Evolutionary conservation across 2,113 vertebrate species (phyloP), one percentile per base, ranked within the genome.

Genomic region (Boleophthalmus pectinirostris): DNA sequence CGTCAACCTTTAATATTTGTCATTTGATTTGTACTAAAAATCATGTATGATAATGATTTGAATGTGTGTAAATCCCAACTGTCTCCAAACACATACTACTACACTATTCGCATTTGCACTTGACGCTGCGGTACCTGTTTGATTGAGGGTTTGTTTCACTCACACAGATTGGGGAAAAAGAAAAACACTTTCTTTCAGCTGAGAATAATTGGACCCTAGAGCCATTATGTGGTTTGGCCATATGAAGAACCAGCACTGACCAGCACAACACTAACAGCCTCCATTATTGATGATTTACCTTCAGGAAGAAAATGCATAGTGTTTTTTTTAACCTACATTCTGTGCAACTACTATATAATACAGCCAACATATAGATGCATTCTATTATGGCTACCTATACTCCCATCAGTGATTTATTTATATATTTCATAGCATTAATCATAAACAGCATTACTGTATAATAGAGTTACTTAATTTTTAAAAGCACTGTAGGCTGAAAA

Each of bases 161-260:
- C 16, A 66, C 61, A 77, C 63, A 58, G 69, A 46, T 47, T 80
- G 70, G 70, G 83, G 78, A 79, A 80, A 78, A 82, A 16, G 75
- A 73, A 81, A 85, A 82, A 70, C 21, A 70, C 65, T 78, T 88
- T 82, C 78, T 84, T 84, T 87, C 68, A 81, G 88, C 43, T 12
- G 68, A 79, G 68, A 86, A 86, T 92, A 91, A 90, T 92, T 90
- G 90, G 85, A 72, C 89, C 78, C 87, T 29, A 25, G 88, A 86
- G 86, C 74, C 72, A 58, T 81, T 75, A 78, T 56, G 76, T 57
- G 72, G 64, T 69, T 91, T 72, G 80, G 25, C 67, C 60, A 73
- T 75, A 76, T 84, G 77, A 87, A 77, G 88, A 88, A 80, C 74
- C 63, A 21, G 56, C 67, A 64, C 64, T 84, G 82, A 86, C 87